Evolutionary conservation across 2,113 vertebrate species (phyloP).

Genomic region (Tyto alba): DNA sequence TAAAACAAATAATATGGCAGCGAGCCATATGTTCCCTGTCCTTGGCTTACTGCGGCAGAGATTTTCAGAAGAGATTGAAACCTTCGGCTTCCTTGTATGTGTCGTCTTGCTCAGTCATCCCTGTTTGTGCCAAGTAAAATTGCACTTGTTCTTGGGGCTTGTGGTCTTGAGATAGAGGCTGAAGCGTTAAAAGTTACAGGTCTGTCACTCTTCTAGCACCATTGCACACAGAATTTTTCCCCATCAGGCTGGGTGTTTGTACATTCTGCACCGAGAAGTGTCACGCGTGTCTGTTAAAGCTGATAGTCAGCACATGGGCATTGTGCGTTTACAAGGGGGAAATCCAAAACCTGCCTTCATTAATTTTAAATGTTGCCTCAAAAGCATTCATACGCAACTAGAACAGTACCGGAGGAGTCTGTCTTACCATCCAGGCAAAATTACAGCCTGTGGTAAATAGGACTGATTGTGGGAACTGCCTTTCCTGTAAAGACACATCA

Average conservation of each 20-base stretch:
- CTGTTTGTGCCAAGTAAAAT: neutral
- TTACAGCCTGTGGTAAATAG: neutral
- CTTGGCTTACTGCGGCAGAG: neutral
- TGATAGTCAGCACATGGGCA: neutral
- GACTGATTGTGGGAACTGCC: constrained; percentile 19
- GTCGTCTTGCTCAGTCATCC: neutral
- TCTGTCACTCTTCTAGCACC: neutral
- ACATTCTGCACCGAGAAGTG: accelerated
- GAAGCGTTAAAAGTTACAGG: neutral
- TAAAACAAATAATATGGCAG: constrained; percentile 25
- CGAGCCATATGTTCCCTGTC: neutral
- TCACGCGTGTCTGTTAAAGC: accelerated
- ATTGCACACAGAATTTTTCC: neutral
- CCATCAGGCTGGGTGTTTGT: neutral
- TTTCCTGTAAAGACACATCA: neutral
- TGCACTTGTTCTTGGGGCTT: neutral
- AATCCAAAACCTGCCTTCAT: neutral
- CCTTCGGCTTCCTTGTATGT: neutral
- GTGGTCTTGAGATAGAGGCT: neutral
- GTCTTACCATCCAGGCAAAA: neutral
- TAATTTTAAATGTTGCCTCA: neutral
- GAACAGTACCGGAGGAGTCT: neutral
- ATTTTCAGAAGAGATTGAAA: neutral
- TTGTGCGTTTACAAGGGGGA: neutral
- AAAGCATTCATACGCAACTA: neutral